Percentiles rank a stretch among this genome's conserved stretches.
Evolutionary conservation across 2,113 vertebrate species (phyloP).

Genomic region (Thalassarche chlororhynchos): DNA sequence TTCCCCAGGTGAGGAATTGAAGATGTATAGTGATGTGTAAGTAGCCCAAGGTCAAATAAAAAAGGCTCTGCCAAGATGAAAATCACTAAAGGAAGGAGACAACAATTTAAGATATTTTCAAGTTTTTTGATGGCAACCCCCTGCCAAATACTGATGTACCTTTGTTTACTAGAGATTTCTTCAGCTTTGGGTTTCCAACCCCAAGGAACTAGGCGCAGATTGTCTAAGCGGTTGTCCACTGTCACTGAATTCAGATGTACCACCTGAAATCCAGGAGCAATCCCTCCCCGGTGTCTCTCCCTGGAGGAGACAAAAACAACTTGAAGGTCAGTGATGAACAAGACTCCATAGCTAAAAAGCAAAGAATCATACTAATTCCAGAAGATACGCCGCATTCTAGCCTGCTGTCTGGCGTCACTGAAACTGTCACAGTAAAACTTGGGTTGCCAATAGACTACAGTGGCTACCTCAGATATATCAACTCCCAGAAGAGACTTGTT

Average conservation of each 20-base stretch:
- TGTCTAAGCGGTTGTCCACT: constrained; percentile 96
- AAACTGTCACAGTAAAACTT: not conserved
- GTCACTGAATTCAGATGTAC: constrained; percentile 96
- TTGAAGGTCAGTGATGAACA: not conserved
- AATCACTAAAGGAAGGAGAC: not conserved
- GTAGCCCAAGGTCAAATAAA: not conserved
- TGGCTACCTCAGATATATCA: not conserved
- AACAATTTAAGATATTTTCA: not conserved
- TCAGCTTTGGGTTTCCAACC: constrained; percentile 94
- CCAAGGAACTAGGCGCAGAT: constrained; percentile 90
- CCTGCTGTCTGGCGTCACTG: not conserved
- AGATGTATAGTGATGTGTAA: rapidly evolving
- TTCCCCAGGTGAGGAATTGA: not conserved
- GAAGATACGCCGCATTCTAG: rapidly evolving
- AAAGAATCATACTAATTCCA: not conserved
- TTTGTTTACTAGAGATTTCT: constrained; percentile 96
- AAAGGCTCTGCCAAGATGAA: not conserved
- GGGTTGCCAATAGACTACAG: not conserved
- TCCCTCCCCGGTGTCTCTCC: constrained; percentile 96
- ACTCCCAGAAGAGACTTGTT: not conserved
- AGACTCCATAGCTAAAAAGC: not conserved
- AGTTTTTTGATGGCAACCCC: not conserved
- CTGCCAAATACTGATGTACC: constrained; percentile 67
- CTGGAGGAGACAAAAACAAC: constrained; percentile 55
- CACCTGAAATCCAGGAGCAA: constrained; percentile 95